phyloP scores from a whole-genome alignment of 1,140 invertebrate genomes.

The Lysiphlebus fabarum region DNA sequence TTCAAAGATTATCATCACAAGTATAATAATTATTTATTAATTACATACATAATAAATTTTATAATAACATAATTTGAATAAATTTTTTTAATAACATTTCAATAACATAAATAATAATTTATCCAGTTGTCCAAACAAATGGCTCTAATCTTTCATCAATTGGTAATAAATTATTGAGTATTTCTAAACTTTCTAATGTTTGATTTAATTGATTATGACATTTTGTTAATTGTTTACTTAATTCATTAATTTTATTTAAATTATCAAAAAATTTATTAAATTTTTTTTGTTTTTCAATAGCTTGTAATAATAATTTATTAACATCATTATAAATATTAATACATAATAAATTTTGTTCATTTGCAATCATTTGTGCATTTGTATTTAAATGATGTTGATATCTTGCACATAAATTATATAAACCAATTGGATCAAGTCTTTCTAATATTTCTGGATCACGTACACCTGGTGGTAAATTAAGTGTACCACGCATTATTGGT shows the following conservation, averaged over 20 bases:
- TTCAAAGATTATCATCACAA: slow-evolving; percentile 32
- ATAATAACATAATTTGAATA: neutral
- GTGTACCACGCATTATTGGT: slow-evolving; percentile 85
- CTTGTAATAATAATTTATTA: slow-evolving; percentile 63
- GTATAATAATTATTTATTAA: neutral
- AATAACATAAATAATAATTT: slow-evolving; percentile 29
- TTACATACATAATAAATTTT: slow-evolving; percentile 5
- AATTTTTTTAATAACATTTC: neutral
- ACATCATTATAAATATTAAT: slow-evolving; percentile 67
- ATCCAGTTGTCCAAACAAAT: slow-evolving; percentile 85
- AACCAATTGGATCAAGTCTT: slow-evolving; percentile 65
- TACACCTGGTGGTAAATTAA: slow-evolving; percentile 76
- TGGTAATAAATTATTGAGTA: slow-evolving; percentile 80
- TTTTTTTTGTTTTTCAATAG: slow-evolving; percentile 78
- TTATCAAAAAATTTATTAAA: slow-evolving; percentile 83
- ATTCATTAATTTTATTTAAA: slow-evolving; percentile 73
- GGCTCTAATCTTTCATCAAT: slow-evolving; percentile 81
- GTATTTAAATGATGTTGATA: slow-evolving; percentile 73
- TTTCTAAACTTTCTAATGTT: slow-evolving; percentile 80
- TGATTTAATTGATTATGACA: slow-evolving; percentile 82
- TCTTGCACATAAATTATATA: slow-evolving; percentile 63
- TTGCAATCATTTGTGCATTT: slow-evolving; percentile 48
- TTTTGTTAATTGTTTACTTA: slow-evolving; percentile 68
- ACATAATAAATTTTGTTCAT: slow-evolving; percentile 42
- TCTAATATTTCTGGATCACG: slow-evolving; percentile 86